Evolutionary conservation across 2,888 invertebrate genomes (phyloP).

Genomic region (Oscheius sp.): DNA sequence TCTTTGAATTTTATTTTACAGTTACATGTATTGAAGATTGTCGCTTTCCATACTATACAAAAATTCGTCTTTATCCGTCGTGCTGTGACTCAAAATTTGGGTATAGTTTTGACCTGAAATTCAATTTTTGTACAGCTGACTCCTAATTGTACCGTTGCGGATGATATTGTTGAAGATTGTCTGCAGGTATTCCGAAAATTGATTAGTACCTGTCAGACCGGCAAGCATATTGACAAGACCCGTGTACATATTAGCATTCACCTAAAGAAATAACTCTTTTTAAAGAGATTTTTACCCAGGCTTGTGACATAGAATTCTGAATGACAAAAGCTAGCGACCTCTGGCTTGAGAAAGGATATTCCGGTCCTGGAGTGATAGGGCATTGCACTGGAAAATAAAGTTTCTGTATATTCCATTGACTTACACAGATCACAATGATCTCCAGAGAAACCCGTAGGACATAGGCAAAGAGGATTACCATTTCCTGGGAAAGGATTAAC

Average conservation of each 20-base stretch:
- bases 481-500: slow-evolving; percentile 30
- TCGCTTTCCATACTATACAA: slow-evolving; percentile 39
- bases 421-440: slow-evolving; percentile 20
- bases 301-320: slow-evolving; percentile 44
- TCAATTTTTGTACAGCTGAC: background rate
- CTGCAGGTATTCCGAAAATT: slow-evolving; percentile 47
- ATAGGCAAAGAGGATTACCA: slow-evolving; percentile 21
- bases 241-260: slow-evolving; percentile 34
- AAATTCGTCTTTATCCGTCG: slow-evolving; percentile 35
- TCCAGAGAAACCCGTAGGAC: slow-evolving; percentile 10
- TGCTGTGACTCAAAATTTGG: slow-evolving; percentile 35
- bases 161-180: slow-evolving; percentile 45
- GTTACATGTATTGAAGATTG: slow-evolving; percentile 41
- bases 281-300: slow-evolving; percentile 9
- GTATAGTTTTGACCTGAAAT: slow-evolving; percentile 21
- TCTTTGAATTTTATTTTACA: background rate
- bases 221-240: slow-evolving; percentile 32
- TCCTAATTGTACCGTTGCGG: background rate
- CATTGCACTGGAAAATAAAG: slow-evolving; percentile 42
- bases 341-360: slow-evolving; percentile 40
- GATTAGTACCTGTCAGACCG: slow-evolving; percentile 32
- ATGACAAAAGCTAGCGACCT: slow-evolving; percentile 48
- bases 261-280: background rate
- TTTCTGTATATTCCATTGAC: background rate
- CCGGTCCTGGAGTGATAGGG: slow-evolving; percentile 4